Evolutionary conservation across 2,113 vertebrate species (phyloP).

Genomic region (Heterotilapia buettikoferi): DNA sequence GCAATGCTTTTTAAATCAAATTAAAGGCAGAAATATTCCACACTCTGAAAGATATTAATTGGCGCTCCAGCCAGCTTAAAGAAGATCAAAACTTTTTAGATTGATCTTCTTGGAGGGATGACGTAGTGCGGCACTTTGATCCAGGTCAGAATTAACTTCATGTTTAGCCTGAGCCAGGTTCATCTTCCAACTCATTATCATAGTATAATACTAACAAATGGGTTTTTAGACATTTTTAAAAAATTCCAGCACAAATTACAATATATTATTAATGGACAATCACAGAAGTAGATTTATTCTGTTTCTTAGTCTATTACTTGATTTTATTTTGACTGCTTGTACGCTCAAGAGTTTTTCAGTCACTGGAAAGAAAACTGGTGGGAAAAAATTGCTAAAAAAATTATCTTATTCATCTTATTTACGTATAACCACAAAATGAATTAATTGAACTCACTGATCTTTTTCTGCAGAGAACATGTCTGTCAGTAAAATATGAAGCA

Average conservation of each 20-base stretch:
- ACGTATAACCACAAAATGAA: background rate
- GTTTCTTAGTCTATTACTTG: background rate
- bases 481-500: background rate
- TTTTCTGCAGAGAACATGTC: background rate
- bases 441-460: background rate
- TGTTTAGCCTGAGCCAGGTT: background rate
- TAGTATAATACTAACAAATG: background rate
- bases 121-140: background rate
- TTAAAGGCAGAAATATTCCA: background rate
- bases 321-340: background rate
- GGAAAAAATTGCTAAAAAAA: background rate
- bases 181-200: background rate
- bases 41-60: background rate
- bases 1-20: background rate
- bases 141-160: background rate
- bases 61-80: background rate
- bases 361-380: background rate
- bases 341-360: background rate
- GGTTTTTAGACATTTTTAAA: background rate
- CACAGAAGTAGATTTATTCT: background rate
- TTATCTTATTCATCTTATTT: background rate
- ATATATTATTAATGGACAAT: background rate
- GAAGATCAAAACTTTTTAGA: background rate
- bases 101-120: conserved; percentile 27
- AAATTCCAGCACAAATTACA: background rate